Conservation (phyloP, 2,888 invertebrate genomes). For the Nomada ruficornis region DNA sequence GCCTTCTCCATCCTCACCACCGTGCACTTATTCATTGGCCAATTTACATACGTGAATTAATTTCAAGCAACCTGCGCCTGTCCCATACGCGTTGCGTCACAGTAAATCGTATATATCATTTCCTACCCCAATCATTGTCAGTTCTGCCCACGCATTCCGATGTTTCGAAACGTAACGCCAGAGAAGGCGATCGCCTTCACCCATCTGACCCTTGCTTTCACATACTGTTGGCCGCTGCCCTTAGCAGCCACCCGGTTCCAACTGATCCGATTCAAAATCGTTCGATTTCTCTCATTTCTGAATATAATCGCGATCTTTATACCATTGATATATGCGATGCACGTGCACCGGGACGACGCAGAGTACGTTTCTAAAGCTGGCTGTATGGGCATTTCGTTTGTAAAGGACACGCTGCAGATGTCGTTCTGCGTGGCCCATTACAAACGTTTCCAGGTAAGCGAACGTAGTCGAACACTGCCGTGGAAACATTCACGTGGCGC, state of each 20-base stretch:
- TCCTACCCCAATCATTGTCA: not conserved
- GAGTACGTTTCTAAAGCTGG: conserved; percentile 32
- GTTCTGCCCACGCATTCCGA: not conserved
- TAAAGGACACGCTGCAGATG: no score
- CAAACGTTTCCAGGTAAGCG: no score
- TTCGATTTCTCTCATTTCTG: conserved; percentile 33
- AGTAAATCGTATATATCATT: no score
- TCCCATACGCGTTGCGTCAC: no score
- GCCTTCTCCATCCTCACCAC: no score
- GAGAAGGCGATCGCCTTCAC: conserved; percentile 53
- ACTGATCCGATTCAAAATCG: conserved; percentile 37
- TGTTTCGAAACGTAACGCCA: conserved; percentile 39
- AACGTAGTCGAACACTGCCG: no score
- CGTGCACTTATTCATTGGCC: no score
- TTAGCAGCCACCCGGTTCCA: conserved; percentile 31
- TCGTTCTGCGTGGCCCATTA: no score
- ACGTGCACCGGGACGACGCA: conserved; percentile 25
- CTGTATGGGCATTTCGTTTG: not conserved
- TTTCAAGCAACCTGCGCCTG: no score
- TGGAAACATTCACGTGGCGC: no score
- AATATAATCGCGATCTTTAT: conserved; percentile 26
- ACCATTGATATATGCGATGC: conserved; percentile 40
- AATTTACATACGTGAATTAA: no score
- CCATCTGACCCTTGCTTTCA: conserved; percentile 34
- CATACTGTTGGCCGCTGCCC: conserved; percentile 60